Base-by-base conservation (phyloP, 2,797 vertebrate genomes). In the Artibeus lituratus region DNA sequence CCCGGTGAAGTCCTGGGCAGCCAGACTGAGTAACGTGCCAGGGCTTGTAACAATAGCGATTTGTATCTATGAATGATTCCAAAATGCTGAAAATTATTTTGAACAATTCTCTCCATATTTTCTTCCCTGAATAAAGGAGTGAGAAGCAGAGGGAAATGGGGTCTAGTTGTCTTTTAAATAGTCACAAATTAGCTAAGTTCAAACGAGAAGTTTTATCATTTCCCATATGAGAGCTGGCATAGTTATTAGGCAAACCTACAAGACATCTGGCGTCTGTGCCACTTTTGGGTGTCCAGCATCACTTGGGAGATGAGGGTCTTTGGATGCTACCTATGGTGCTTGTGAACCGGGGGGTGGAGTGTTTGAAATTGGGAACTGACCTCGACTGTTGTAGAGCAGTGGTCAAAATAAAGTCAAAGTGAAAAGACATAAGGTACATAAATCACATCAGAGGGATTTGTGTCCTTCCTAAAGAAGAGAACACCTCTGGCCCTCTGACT, bases 111-210 rank as follows among this genome's bases (percentile, higher is more conserved):
- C 10, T 69, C 29, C 9, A 26, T 16, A 47, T 86, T 95, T 91
- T 91, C 82, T 83, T 51, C 32, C 22, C 8, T 62, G 74, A 85
- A 74, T 3, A 65, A 91, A 82, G 55, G 22, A 11, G 6, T 62
- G 94, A 70, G 86, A 92, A 92, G 62, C 69, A 93, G 87, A 91
- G 37, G 49, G 16, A 93, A 91, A 39, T 83, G 32, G 73, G 76
- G 32, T 80, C 29, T 70, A 62, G 21, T 53, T 94, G 59, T 73
- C 51, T 73, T 88, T 44, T 62, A 91, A 29, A 73, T 26, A 85
- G 32, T 62, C 49, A 22, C 59, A 78, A 90, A 32, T 84, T 76
- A 57, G n/a, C 6, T n/a, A 84, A 95, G 35, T 44, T 24, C 6
- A 77, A 59, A 22, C 44, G 12, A 29, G n/a, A n/a, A 80, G 29